phyloP scores from a whole-genome alignment of 1,140 invertebrate species.

The Zaprionus inermis region DNA sequence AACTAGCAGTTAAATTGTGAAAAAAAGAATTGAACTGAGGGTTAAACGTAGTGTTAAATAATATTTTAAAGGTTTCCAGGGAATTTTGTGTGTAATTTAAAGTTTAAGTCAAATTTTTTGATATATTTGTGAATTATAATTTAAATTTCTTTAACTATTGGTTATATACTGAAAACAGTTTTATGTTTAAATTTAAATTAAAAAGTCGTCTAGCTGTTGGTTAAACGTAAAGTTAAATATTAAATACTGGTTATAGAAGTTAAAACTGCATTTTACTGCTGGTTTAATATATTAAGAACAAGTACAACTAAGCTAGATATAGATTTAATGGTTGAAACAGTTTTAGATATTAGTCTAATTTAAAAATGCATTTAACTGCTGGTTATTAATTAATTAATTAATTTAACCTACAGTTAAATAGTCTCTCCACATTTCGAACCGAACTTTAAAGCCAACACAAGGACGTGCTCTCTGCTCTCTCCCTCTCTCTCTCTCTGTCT shows the following conservation, averaged over 20 bases:
- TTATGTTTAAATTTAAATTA: background rate
- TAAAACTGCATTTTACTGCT: rapidly evolving
- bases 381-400: no score
- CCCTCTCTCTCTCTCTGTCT: background rate
- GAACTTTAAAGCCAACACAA: background rate
- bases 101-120: background rate
- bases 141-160: background rate
- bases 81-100: no score
- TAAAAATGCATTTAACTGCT: no score
- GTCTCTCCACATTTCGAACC: background rate
- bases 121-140: no score
- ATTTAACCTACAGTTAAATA: background rate
- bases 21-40: background rate
- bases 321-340: no score
- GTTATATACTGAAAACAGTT: background rate
- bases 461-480: background rate
- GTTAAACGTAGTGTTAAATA: background rate
- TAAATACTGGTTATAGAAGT: no score
- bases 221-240: background rate
- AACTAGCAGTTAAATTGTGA: background rate
- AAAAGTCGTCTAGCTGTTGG: background rate
- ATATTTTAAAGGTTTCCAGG: background rate
- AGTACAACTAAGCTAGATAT: no score
- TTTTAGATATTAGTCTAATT: no score
- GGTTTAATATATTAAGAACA: no score